A percentile compares a stretch with the other conserved stretches of the same genome.
phyloP scores from a whole-genome alignment of 2,888 invertebrate species.

The Margaritifera margaritifera region DNA sequence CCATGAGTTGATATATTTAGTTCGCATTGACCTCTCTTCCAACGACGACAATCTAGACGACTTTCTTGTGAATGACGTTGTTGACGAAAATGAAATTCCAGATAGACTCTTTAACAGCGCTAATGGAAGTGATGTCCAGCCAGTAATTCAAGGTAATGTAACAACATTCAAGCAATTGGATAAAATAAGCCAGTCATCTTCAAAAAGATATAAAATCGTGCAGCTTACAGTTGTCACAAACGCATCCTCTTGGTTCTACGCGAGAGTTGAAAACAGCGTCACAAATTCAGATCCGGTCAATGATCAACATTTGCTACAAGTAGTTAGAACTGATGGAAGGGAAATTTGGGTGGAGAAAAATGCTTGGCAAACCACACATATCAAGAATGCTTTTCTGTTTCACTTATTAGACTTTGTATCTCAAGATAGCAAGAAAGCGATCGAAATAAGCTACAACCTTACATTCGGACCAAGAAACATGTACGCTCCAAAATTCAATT shows the following conservation, averaged over 20 bases:
- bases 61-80: conserved; percentile 44
- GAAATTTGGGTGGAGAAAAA: conserved; percentile 26
- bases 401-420: conserved; percentile 27
- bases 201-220: conserved; percentile 18
- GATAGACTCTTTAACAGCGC: conserved; percentile 39
- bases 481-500: conserved; percentile 23
- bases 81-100: conserved; percentile 35
- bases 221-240: conserved; percentile 8
- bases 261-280: conserved; percentile 25
- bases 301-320: conserved; percentile 11
- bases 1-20: conserved; percentile 45
- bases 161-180: neutral
- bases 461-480: conserved; percentile 26
- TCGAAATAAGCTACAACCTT: conserved; percentile 11
- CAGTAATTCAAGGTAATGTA: conserved; percentile 12
- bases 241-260: conserved; percentile 20
- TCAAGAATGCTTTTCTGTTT: conserved; percentile 21
- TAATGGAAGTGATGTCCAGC: conserved; percentile 20
- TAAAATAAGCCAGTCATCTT: neutral
- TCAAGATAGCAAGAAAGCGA: neutral
- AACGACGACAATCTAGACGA: conserved; percentile 37
- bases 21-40: conserved; percentile 29
- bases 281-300: conserved; percentile 7
- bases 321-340: conserved; percentile 11
- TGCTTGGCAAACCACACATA: conserved; percentile 35